phyloP scores from a whole-genome alignment of 2,113 vertebrate species.

The Pollimyrus isidori region DNA sequence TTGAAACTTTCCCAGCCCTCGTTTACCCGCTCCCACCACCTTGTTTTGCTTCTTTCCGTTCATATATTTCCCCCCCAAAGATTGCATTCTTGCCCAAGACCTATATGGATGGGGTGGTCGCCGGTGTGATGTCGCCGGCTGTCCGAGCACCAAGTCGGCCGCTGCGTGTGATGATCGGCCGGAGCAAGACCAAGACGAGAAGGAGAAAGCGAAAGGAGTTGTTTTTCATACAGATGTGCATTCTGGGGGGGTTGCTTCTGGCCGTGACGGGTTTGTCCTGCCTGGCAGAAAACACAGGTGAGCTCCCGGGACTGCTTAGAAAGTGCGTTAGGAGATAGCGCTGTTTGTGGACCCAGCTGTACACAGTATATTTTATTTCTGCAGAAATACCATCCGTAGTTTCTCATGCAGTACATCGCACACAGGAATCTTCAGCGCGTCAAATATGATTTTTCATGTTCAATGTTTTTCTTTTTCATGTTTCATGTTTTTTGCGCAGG shows the following conservation, averaged over 20 bases:
- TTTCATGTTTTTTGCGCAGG: not conserved
- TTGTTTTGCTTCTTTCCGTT: not conserved
- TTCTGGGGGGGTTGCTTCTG: conserved; percentile 54
- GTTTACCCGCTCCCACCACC: not conserved
- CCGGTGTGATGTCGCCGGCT: conserved; percentile 27
- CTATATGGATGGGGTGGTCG: conserved; percentile 36
- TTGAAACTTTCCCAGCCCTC: conserved; percentile 24
- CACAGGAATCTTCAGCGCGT: not conserved
- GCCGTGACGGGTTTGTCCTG: conserved; percentile 53
- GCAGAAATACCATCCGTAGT: not conserved
- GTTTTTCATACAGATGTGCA: conserved; percentile 62
- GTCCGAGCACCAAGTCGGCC: conserved; percentile 11
- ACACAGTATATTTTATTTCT: not conserved
- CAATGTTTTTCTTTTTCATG: not conserved
- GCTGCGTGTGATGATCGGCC: conserved; percentile 48
- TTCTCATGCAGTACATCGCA: not conserved
- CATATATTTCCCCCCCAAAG: not conserved
- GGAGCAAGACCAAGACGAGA: conserved; percentile 46
- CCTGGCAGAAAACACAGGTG: conserved; percentile 56
- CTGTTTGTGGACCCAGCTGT: not conserved
- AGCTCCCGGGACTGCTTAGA: conserved; percentile 36
- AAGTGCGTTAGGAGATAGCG: not conserved
- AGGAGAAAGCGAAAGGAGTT: conserved; percentile 59
- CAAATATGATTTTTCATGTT: not conserved
- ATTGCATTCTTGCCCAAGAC: conserved; percentile 4